Percentiles rank a stretch among this genome's conserved stretches.
phyloP scores from a whole-genome alignment of 2,113 vertebrate genomes.

The Tyrannus savana region DNA sequence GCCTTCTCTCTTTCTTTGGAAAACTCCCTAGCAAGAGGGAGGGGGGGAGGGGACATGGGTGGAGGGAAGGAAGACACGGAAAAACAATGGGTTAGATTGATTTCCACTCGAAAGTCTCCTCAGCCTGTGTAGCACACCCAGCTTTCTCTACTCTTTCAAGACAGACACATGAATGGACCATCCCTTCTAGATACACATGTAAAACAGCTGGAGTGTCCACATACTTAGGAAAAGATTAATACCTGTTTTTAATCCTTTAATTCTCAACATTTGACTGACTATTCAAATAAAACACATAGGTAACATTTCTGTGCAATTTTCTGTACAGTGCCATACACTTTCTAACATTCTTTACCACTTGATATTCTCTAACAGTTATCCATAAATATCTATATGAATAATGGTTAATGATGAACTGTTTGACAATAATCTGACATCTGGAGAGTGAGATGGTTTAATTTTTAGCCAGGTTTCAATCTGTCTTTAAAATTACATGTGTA shows the following conservation, averaged over 20 bases:
- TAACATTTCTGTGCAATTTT: not conserved
- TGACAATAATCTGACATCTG: constrained; percentile 62
- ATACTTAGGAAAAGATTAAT: not conserved
- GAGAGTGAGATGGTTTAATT: constrained; percentile 34
- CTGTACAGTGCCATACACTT: not conserved
- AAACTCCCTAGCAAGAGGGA: constrained; percentile 87
- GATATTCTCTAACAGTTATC: not conserved
- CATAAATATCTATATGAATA: not conserved
- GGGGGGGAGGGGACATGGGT: not conserved
- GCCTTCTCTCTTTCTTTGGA: constrained; percentile 99
- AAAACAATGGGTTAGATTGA: constrained; percentile 52
- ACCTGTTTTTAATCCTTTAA: not conserved
- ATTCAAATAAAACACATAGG: not conserved
- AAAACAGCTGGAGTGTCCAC: not conserved
- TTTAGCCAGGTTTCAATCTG: not conserved
- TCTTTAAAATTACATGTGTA: not conserved
- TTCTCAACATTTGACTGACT: not conserved
- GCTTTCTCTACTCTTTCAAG: not conserved
- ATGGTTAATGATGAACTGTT: not conserved
- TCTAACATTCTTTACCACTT: not conserved
- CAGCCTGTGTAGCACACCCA: not conserved
- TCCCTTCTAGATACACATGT: not conserved
- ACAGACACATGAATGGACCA: not conserved
- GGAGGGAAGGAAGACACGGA: constrained; percentile 29
- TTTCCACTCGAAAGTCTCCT: not conserved